These are phyloP conservation scores for Epizoanthus rinbou DNA, from an alignment of 92 coral and sea anemone species.

Conservation along the genomic window DNA sequence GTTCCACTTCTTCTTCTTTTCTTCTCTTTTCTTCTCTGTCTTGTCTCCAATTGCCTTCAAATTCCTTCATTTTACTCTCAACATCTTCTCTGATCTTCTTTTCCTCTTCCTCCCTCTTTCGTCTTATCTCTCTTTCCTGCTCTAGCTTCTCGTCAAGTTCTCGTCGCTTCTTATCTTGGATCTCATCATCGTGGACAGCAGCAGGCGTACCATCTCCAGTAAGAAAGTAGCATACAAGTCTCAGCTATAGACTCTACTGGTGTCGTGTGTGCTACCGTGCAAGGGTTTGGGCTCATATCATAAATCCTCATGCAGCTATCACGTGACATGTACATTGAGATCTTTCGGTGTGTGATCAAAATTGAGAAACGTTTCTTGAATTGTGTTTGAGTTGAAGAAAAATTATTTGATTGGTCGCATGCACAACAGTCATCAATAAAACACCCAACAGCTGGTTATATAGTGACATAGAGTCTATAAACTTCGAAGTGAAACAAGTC, in stretches of 20 bases:
- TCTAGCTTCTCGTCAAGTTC: slow-evolving; percentile 10
- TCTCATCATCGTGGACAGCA: neutral
- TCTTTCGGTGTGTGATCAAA: too few species aligned
- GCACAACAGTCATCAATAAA: too few species aligned
- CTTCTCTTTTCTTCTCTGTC: neutral
- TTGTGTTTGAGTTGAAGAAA: too few species aligned
- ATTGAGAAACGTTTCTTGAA: too few species aligned
- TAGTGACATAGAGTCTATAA: too few species aligned
- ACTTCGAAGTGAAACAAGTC: too few species aligned
- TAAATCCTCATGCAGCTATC: too few species aligned
- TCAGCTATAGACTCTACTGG: neutral
- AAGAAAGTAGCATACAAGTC: neutral
- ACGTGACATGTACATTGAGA: too few species aligned
- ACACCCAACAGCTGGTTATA: too few species aligned
- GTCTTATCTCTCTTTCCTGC: neutral
- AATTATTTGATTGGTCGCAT: too few species aligned
- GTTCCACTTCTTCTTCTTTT: neutral
- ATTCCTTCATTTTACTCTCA: slow-evolving; percentile 27
- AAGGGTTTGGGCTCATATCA: too few species aligned
- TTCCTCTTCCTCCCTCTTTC: slow-evolving; percentile 17
- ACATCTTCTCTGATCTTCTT: slow-evolving; percentile 16
- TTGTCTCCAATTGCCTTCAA: slow-evolving; percentile 7
- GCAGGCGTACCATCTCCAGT: slow-evolving; percentile 1
- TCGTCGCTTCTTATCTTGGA: neutral
- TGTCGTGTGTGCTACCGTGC: too few species aligned